Percentiles rank a stretch among this genome's conserved stretches.
phyloP scores from a whole-genome alignment of 2,888 invertebrate species.

The Drosophila nr. perissopoda region DNA sequence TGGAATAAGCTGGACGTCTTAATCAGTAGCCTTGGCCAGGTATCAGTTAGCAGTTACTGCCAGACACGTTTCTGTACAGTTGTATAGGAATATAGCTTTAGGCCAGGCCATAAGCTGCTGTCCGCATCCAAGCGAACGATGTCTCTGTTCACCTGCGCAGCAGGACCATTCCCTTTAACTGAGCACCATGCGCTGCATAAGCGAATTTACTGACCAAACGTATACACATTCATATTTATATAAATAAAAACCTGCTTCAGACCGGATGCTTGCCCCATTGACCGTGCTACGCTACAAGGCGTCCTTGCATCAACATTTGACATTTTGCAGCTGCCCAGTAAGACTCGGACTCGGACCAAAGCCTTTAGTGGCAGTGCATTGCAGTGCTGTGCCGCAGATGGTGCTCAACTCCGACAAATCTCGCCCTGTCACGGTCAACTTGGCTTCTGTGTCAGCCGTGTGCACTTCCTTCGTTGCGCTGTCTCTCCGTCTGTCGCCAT shows the following conservation, averaged over 20 bases:
- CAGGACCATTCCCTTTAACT: neutral
- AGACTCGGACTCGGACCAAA: constrained; percentile 7
- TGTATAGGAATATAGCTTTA: constrained; percentile 29
- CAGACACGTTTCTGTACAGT: neutral
- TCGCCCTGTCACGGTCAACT: constrained; percentile 53
- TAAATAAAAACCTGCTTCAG: neutral
- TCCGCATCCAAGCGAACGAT: constrained; percentile 4
- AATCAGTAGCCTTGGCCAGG: constrained; percentile 22
- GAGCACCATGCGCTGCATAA: constrained; percentile 31
- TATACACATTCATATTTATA: neutral
- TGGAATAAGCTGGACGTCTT: constrained; percentile 31
- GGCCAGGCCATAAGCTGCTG: constrained; percentile 31
- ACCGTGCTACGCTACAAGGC: constrained; percentile 48
- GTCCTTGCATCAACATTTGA: constrained; percentile 64
- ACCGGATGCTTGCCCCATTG: constrained; percentile 25
- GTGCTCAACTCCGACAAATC: constrained; percentile 16
- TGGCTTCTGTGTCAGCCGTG: constrained; percentile 64
- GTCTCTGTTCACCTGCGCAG: neutral
- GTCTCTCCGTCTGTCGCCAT: constrained; percentile 34
- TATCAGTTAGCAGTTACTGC: constrained; percentile 6
- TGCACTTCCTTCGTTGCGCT: constrained; percentile 34
- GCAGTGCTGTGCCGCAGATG: neutral
- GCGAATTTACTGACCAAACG: constrained; percentile 12
- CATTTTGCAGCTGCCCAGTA: constrained; percentile 56
- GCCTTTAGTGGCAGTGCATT: constrained; percentile 1